These are phyloP conservation scores for Amiota mariae DNA, from an alignment of 2,888 invertebrate genomes.

Conservation along the genomic window DNA sequence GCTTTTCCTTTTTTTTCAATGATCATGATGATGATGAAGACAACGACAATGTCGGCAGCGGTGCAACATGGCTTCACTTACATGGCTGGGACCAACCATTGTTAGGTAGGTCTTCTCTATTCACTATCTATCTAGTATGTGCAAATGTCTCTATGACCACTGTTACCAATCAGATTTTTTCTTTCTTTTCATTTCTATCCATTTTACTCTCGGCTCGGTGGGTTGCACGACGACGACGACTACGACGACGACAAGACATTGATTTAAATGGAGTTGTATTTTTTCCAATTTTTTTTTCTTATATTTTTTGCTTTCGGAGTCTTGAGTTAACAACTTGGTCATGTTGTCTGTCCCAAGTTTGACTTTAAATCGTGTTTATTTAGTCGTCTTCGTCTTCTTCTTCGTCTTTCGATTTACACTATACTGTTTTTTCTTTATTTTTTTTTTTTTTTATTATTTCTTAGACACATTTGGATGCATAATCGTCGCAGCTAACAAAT, in stretches of 20 bases:
- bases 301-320: neutral
- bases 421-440: neutral
- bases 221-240: slow-evolving; percentile 29
- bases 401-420: slow-evolving; percentile 44
- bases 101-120: neutral
- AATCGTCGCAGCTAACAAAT: slow-evolving; percentile 51
- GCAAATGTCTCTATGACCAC: slow-evolving; percentile 1
- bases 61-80: slow-evolving; percentile 3
- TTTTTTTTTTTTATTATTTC: slow-evolving; percentile 4
- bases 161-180: slow-evolving; percentile 5
- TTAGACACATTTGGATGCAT: slow-evolving; percentile 19
- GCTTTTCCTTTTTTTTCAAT: slow-evolving; percentile 38
- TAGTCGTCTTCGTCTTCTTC: slow-evolving; percentile 58
- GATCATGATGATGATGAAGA: too few relatives aligned
- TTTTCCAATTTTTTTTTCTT: slow-evolving; percentile 54
- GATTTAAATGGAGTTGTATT: slow-evolving; percentile 66
- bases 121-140: neutral
- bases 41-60: neutral
- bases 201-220: slow-evolving; percentile 16
- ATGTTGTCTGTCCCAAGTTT: slow-evolving; percentile 48
- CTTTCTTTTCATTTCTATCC: neutral
- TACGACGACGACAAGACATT: slow-evolving; percentile 58
- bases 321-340: slow-evolving; percentile 59
- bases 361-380: slow-evolving; percentile 33
- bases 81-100: neutral